phyloP scores from a whole-genome alignment of 2,888 invertebrate genomes.

The Netelia fuscicornis region DNA sequence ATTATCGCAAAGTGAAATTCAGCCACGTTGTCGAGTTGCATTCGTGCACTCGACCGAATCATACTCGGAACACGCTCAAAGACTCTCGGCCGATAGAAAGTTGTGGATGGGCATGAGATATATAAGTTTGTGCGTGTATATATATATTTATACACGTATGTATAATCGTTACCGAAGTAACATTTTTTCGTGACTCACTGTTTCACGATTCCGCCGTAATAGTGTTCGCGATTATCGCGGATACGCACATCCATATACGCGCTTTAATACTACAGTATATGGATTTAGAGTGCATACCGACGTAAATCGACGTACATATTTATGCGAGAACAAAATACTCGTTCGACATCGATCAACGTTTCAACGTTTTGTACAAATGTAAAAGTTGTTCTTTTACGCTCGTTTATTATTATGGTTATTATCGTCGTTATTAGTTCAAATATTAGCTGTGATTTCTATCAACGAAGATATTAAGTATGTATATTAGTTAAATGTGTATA shows the following conservation, averaged over 20 bases:
- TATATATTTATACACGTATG: background rate
- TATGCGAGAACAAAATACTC: slow-evolving; percentile 29
- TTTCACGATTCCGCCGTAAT: slow-evolving; percentile 45
- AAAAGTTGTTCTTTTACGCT: slow-evolving; percentile 9
- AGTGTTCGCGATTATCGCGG: slow-evolving; percentile 42
- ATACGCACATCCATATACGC: background rate
- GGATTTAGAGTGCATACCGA: slow-evolving; percentile 16
- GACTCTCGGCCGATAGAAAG: slow-evolving; percentile 54
- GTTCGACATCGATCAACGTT: slow-evolving; percentile 14
- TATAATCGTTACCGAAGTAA: slow-evolving; percentile 41
- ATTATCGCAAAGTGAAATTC: slow-evolving; percentile 59
- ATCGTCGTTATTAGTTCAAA: background rate
- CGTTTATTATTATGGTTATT: background rate
- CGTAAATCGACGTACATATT: slow-evolving; percentile 10
- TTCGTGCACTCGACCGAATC: slow-evolving; percentile 5
- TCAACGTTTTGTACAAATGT: slow-evolving; percentile 25
- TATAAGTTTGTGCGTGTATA: no score
- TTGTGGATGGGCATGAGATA: slow-evolving; percentile 32
- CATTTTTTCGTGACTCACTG: slow-evolving; percentile 54
- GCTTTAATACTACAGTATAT: background rate
- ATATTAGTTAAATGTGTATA: slow-evolving; percentile 27
- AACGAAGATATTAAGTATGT: slow-evolving; percentile 38
- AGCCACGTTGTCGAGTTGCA: slow-evolving; percentile 37
- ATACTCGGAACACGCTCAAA: slow-evolving; percentile 15
- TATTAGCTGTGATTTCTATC: slow-evolving; percentile 1